Conservation (phyloP, 1,140 invertebrate species). For the Dufourea novaeangliae region DNA sequence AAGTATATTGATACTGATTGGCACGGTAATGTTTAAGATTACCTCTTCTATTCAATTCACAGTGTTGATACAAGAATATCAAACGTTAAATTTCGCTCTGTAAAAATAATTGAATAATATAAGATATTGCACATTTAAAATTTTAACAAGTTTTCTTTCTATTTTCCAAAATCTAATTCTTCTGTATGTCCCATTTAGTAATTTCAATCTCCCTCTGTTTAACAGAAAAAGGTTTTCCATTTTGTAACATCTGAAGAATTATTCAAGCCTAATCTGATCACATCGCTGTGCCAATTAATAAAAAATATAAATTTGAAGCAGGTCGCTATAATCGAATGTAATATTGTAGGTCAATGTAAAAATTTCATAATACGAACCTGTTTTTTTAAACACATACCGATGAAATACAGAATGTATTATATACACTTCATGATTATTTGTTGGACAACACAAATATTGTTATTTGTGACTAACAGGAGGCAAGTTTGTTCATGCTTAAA, state of each 20-base stretch:
- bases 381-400: not conserved
- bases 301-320: not conserved
- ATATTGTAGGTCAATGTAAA: slow-evolving; percentile 13
- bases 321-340: slow-evolving; percentile 13
- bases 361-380: not conserved
- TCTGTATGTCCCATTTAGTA: too few species aligned
- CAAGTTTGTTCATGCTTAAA: not conserved
- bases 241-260: not conserved
- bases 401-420: not conserved
- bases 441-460: not conserved
- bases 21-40: too few species aligned
- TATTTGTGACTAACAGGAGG: not conserved
- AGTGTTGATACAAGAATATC: too few species aligned
- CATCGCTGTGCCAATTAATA: not conserved
- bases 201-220: too few species aligned
- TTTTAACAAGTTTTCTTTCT: too few species aligned
- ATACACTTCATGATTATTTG: not conserved
- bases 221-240: too few species aligned
- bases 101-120: too few species aligned
- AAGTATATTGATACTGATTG: not conserved
- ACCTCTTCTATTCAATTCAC: too few species aligned
- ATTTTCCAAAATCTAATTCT: too few species aligned
- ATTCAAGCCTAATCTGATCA: not conserved
- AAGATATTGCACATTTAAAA: too few species aligned
- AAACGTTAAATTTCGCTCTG: too few species aligned